phyloP scores from a whole-genome alignment of 2,797 vertebrate species.

The Bucorvus abyssinicus region DNA sequence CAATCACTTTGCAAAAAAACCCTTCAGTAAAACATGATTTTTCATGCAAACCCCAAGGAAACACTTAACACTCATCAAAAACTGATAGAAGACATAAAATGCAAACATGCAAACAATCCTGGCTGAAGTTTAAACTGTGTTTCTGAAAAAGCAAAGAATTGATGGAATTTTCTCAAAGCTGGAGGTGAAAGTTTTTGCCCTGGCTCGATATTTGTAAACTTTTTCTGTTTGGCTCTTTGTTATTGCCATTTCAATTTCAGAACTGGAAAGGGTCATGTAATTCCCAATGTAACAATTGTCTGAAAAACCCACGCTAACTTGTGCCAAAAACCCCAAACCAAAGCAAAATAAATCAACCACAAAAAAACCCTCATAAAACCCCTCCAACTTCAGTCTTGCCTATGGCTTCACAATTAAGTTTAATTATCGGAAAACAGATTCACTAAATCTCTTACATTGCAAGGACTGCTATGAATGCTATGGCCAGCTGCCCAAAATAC shows the following conservation, averaged over 20 bases:
- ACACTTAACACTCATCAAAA: neutral
- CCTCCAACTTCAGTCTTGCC: neutral
- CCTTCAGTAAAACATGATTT: neutral
- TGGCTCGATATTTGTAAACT: neutral
- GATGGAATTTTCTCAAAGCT: neutral
- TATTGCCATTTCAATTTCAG: neutral
- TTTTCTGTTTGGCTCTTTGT: neutral
- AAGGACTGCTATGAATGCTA: neutral
- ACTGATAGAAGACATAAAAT: neutral
- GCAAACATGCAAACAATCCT: neutral
- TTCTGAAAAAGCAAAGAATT: neutral
- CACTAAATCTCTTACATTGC: neutral
- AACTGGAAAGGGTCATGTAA: neutral
- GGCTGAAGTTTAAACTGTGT: neutral
- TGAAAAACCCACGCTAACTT: neutral
- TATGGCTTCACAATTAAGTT: neutral
- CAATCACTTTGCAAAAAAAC: too few relatives aligned
- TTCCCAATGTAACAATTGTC: neutral
- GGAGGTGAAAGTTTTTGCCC: neutral
- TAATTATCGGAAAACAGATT: neutral
- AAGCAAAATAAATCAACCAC: neutral
- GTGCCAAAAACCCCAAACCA: rapidly evolving
- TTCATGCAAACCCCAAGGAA: neutral
- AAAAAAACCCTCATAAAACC: neutral
- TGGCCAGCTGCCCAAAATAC: neutral